Conservation (phyloP, 2,113 vertebrate species). For the Oryzias curvinotus region DNA sequence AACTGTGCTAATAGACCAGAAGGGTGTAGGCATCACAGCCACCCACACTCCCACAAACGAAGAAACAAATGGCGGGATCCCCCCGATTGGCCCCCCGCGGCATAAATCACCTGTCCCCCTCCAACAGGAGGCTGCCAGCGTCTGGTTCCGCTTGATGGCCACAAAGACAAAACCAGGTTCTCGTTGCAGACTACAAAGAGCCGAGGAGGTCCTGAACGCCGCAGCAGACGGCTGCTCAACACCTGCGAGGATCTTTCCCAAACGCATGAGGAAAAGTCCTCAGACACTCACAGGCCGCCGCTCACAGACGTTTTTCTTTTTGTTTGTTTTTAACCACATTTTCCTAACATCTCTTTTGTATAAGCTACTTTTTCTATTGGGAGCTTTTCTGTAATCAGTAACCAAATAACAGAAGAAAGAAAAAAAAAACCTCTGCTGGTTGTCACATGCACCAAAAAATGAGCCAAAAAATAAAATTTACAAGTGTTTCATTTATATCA, state of each 20-base stretch:
- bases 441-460: too few relatives aligned
- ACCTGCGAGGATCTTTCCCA: constrained; percentile 38
- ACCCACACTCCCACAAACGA: constrained; percentile 26
- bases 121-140: constrained; percentile 55
- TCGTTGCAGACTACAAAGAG: constrained; percentile 61
- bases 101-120: constrained; percentile 69
- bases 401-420: too few relatives aligned
- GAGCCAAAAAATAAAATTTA: too few relatives aligned
- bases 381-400: too few relatives aligned
- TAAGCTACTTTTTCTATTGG: too few relatives aligned
- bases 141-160: constrained; percentile 51
- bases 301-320: too few relatives aligned
- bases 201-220: constrained; percentile 22
- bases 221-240: constrained; percentile 37
- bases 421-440: too few relatives aligned
- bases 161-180: constrained; percentile 68
- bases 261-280: too few relatives aligned
- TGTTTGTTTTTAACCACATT: too few relatives aligned
- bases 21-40: constrained; percentile 46
- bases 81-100: constrained; percentile 4
- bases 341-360: too few relatives aligned
- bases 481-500: too few relatives aligned
- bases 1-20: constrained; percentile 33
- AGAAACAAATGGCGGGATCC: constrained; percentile 33
- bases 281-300: too few relatives aligned